Base-by-base conservation (phyloP, 2,113 vertebrate species). In the Pelecanoides urinatrix region DNA sequence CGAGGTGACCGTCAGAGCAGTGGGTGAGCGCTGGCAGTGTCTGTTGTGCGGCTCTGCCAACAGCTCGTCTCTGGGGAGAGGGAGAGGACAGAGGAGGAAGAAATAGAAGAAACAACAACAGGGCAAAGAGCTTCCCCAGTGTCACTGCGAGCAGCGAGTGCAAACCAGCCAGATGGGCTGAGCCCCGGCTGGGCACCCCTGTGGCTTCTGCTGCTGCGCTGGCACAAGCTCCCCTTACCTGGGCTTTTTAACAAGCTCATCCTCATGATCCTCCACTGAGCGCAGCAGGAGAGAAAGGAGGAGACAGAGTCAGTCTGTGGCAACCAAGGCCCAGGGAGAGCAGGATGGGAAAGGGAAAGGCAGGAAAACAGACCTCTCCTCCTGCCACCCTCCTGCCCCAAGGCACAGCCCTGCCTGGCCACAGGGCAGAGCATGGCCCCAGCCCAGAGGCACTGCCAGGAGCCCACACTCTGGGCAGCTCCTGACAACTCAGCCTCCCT, bases 21-120 rank as follows among this genome's bases (percentile, higher is more conserved):
- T 98, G 95, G 98, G 99, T 38, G 98, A 99, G 98, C 13, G 42
- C 95, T 98, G 98, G 87, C 98, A 92, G 97, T 99, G 99, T 99
- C 98, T 42, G 42, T 42, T 42, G 14, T 42, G 42, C 42, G 14
- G 42, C 42, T 42, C 42, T 42, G 42, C 42, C 42, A 42, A 42
- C 42, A 42, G 14, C 42, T 42, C 42, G 14, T 14, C 42, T 42
- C 13, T 42, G 42, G 42, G 42, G 42, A 42, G 42, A 42, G 42
- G 42, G 42, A 42, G 42, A 42, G 14, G 42, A 42, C 42, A 15
- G 42, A 40, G 63, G 40, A 40, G 40, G 40, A 40, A 12, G 40
- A 40, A 40, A 40, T 11, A 40, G 40, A 40, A 40, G 40, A 40
- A 40, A 40, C 40, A 40, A 12, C 40, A 40, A 40, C 40, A 40